phyloP scores from a whole-genome alignment of 2,888 invertebrate genomes.

The Ametastegia equiseti region DNA sequence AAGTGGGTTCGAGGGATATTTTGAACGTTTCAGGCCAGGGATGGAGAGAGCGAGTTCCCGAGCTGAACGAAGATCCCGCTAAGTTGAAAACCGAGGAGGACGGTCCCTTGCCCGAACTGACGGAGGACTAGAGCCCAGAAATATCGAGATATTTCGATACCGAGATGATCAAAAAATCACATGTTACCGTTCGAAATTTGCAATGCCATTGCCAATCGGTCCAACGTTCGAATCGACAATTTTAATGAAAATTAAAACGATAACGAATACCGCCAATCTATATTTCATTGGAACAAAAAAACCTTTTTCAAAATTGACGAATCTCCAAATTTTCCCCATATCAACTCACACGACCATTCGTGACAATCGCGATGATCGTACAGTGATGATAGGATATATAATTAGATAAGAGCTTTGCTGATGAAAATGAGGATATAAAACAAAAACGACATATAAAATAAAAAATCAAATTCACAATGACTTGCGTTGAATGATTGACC shows the following conservation, averaged over 20 bases:
- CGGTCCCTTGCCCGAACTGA: conserved; percentile 64
- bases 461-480: background rate
- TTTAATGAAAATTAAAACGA: background rate
- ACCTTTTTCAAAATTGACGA: too few relatives aligned
- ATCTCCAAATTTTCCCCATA: too few relatives aligned
- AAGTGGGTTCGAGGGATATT: conserved; percentile 65
- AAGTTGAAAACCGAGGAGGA: conserved; percentile 65
- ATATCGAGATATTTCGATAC: background rate
- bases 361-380: background rate
- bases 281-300: too few relatives aligned
- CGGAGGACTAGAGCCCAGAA: conserved; percentile 59
- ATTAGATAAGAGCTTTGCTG: background rate
- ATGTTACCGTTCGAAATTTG: too few relatives aligned
- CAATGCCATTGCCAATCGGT: background rate
- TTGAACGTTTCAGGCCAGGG: conserved; percentile 75
- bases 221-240: background rate
- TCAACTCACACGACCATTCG: background rate
- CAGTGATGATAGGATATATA: too few relatives aligned
- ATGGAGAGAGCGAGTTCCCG: conserved; percentile 74
- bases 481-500: background rate
- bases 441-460: background rate
- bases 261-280: too few relatives aligned
- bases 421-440: background rate
- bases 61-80: conserved; percentile 73
- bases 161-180: background rate